phyloP scores from a whole-genome alignment of 2,113 vertebrate genomes.

The Gymnocephalus cernua region DNA sequence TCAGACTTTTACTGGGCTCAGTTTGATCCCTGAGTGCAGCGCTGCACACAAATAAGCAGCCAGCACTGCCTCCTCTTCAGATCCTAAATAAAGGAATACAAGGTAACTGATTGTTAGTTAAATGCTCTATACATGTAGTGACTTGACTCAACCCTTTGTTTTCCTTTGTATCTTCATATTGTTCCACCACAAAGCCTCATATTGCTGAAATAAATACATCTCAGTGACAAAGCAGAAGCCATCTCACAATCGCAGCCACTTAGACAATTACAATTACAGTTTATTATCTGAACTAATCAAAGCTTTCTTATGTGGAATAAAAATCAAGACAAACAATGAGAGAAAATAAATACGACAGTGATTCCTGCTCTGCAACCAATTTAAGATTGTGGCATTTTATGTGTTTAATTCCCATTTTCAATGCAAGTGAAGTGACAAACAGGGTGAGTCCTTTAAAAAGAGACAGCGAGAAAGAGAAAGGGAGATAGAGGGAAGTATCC shows the following conservation, averaged over 20 bases:
- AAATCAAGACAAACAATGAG: constrained; percentile 26
- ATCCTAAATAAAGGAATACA: constrained; percentile 29
- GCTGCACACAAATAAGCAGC: constrained; percentile 1
- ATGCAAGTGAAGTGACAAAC: constrained; percentile 69
- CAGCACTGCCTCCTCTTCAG: constrained; percentile 6
- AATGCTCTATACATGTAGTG: constrained; percentile 38
- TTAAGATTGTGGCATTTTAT: constrained; percentile 19
- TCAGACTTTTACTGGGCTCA: constrained; percentile 53
- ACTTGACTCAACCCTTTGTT: constrained; percentile 42
- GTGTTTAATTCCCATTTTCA: constrained; percentile 36
- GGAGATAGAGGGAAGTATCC: constrained; percentile 48
- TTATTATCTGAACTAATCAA: constrained; percentile 38
- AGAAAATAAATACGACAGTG: constrained; percentile 15
- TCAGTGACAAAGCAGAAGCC: constrained; percentile 42
- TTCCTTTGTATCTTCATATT: constrained; percentile 40
- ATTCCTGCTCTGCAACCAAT: constrained; percentile 29
- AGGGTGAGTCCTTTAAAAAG: constrained; percentile 69
- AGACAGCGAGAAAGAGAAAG: background rate
- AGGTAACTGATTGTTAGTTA: constrained; percentile 45
- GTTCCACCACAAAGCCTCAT: constrained; percentile 49
- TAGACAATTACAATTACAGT: constrained; percentile 46
- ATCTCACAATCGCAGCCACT: constrained; percentile 49
- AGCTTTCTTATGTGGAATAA: constrained; percentile 6
- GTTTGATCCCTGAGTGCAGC: constrained; percentile 45
- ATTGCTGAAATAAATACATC: constrained; percentile 50